Evolutionary conservation across 2,888 invertebrate genomes (phyloP).

Genomic region (Spicauda simplicius): DNA sequence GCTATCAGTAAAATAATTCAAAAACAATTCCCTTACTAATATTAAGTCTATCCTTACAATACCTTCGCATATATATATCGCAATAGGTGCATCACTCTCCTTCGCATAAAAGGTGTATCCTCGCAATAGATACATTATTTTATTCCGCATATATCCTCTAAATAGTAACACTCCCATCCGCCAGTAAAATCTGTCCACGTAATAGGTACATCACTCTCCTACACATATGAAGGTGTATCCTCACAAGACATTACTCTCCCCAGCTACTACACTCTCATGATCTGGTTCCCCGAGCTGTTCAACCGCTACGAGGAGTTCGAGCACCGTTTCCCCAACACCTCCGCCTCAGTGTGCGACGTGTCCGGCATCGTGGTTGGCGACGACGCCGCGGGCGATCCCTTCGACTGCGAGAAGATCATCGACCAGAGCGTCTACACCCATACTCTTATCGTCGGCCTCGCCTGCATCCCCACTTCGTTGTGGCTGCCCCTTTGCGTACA

Average conservation of each 20-base stretch:
- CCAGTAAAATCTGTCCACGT: no score
- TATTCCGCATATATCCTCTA: no score
- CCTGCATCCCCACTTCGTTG: constrained; percentile 92
- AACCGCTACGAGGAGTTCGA: constrained; percentile 92
- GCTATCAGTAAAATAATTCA: no score
- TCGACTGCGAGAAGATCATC: constrained; percentile 87
- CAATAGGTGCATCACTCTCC: no score
- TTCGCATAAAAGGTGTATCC: not conserved
- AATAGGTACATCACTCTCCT: no score
- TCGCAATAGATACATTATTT: not conserved
- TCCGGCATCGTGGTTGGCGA: constrained; percentile 86
- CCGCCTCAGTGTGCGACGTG: constrained; percentile 91
- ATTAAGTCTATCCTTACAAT: no score
- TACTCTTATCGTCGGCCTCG: constrained; percentile 91
- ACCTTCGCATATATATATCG: no score
- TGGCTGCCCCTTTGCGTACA: constrained; percentile 92
- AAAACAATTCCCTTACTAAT: no score
- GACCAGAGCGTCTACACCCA: constrained; percentile 89
- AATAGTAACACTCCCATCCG: no score
- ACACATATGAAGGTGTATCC: not conserved
- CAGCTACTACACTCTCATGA: constrained; percentile 93
- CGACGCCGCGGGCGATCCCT: constrained; percentile 71
- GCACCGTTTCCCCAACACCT: constrained; percentile 85
- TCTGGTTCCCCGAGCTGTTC: constrained; percentile 96
- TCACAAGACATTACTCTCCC: not conserved